Base-by-base conservation (phyloP, 1,140 invertebrate species). In the Mamestra configurata region DNA sequence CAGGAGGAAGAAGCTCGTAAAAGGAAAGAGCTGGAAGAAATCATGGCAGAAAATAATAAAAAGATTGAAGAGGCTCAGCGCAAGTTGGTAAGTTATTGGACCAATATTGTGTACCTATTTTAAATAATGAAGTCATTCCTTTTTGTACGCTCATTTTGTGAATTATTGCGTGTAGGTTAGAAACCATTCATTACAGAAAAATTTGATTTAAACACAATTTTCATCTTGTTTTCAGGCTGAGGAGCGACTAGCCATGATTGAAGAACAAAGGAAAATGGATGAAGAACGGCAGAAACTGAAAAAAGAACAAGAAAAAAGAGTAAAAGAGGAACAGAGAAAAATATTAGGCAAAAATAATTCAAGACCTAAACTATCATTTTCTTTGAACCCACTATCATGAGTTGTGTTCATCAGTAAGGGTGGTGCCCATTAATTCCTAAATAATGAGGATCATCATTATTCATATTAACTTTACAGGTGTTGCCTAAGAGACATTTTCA, bases 301-400 rank as follows among this genome's bases (percentile, higher is more conserved):
- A 91, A 98, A 98, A 94, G 98, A 99, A 93, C 97, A 99, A 92
- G 98, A 99, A 88, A 98, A 98, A 86, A 96, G 98, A 84, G 96
- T 98, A 64, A 99, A 98, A 95, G 98, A 98, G 94, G 98, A 99
- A 95, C 99, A 99, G 95, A 99, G 98, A 95, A 98, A 98, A 93
- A 99, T 99, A 86, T 96, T 99, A 85, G 98, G 99, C 86, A 99
- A 99, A 96, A 99, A 99, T 94, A 99, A 99, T 96, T 98, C 98
- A 79, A 96, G 99, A 94, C 98, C 98, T 72, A 98, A 99, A 95
- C 95, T 99, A 82, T 99, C 98, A 83, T 99, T 99, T 96, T 97
- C 97, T 81, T 95, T 99, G 83, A 98, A 98, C 94, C 97, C 97
- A 84, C 96, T 97, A 88, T 97, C 96, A 96, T 97, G 96, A 97